phyloP scores from a whole-genome alignment of 2,888 invertebrate species.

The Gasteruption jaculator region DNA sequence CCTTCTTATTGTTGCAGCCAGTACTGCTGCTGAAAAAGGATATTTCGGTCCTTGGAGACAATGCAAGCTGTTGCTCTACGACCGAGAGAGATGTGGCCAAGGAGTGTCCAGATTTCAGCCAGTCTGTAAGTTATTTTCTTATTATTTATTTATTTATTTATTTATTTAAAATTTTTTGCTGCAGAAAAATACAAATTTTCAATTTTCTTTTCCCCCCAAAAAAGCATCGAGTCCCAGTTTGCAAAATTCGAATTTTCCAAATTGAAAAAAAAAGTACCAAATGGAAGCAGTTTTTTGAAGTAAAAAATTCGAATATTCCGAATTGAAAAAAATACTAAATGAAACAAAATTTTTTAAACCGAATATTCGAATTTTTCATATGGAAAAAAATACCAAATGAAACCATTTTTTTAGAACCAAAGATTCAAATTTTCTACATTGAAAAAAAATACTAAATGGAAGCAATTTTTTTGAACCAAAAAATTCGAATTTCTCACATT shows the following conservation, averaged over 20 bases:
- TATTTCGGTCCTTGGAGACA: constrained; percentile 87
- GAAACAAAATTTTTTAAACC: no score
- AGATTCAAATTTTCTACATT: no score
- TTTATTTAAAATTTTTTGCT: constrained; percentile 7
- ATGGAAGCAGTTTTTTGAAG: no score
- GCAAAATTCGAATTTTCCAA: background rate
- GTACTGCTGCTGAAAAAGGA: constrained; percentile 68
- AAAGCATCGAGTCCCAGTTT: background rate
- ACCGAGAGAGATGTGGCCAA: constrained; percentile 77
- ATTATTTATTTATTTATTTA: constrained; percentile 1
- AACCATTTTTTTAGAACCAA: no score
- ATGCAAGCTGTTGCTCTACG: constrained; percentile 77
- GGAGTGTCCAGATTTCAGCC: constrained; percentile 75
- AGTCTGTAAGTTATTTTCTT: constrained; percentile 60
- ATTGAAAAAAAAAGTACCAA: no score
- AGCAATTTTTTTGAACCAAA: no score
- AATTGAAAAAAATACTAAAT: no score
- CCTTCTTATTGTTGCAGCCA: constrained; percentile 55
- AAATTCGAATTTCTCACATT: no score
- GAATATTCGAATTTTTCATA: no score
- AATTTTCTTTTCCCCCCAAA: background rate
- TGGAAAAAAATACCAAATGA: no score
- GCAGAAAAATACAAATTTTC: background rate
- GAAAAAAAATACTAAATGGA: no score
- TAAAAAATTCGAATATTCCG: background rate